Conservation (phyloP, 53 echinoderm and acorn worm genomes). For the Paracentrotus lividus region DNA sequence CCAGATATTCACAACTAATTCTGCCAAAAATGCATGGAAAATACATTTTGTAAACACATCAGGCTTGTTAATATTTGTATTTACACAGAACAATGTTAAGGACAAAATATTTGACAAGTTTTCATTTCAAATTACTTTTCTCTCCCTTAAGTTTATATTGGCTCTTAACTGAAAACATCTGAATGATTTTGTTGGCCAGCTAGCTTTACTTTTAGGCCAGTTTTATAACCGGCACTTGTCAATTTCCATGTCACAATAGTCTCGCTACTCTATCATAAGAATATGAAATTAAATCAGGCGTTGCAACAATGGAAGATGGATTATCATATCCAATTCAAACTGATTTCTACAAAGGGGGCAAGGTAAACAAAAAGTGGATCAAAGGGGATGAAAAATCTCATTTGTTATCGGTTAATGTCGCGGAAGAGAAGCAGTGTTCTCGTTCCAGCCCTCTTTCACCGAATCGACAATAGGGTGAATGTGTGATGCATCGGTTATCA, state of each 20-base stretch:
- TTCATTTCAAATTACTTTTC: no score
- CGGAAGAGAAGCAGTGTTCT: constrained; percentile 22
- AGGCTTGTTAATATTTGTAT: no score
- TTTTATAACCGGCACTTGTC: neutral
- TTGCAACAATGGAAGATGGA: constrained; percentile 41
- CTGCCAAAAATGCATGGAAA: no score
- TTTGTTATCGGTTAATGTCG: constrained; percentile 4
- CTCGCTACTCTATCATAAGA: neutral
- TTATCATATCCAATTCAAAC: constrained; percentile 2
- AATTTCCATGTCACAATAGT: constrained; percentile 31
- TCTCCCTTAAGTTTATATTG: no score
- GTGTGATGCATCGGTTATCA: constrained; percentile 25
- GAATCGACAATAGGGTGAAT: neutral
- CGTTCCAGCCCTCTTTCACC: neutral
- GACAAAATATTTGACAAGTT: no score
- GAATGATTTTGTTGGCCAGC: no score
- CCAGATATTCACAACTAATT: no score
- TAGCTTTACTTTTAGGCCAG: neutral
- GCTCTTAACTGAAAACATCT: no score
- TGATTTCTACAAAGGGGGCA: constrained; percentile 21
- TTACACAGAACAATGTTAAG: no score
- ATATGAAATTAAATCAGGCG: constrained; percentile 15
- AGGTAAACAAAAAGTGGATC: constrained; percentile 39
- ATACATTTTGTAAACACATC: no score
- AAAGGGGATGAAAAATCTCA: constrained; percentile 41